Base-by-base conservation (phyloP, 2,797 vertebrate species). In the Apogon talboti region DNA sequence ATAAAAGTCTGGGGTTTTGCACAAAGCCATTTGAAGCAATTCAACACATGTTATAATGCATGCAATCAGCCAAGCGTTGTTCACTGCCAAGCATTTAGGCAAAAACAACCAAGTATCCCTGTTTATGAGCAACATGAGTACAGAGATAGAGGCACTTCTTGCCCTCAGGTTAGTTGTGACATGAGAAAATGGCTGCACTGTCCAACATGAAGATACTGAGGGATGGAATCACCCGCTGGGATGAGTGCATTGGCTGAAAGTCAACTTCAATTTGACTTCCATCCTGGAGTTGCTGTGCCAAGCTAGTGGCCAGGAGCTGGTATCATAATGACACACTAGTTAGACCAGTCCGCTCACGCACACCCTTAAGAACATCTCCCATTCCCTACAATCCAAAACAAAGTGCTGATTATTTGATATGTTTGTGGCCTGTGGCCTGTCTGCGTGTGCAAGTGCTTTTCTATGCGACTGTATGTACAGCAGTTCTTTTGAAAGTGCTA, bases 261-360 rank as follows among this genome's bases (percentile, higher is more conserved):
- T 89, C 76, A 75, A 64, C 64, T 79, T 74, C 49, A 79, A 79
- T 87, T 73, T 71, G 80, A 87, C 71, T 84, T 71, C 54, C 59
- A 58, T 74, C 11, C 1, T 47, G 64, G 58, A 79, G 56, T 62
- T 58, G 56, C 51, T 47, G 52, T 71, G 82, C 71, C 74, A 62
- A 81, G 82, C 76, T 72, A 75, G 66, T 70, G 78, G 81, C 85
- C 76, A 71, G 45, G 78, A 83, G 81, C 73, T 78, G 76, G 72
- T 78, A 81, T 76, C 62, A 50, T 83, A 84, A 89, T 88, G 76
- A 84, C 74, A 84, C 58, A 74, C 57, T 74, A 82, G 65, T 76
- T 72, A 70, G 66, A 79, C 44, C 54, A 35, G 63, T 61, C 47
- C 12, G 6, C 74, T 77, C 83, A 84, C 72, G 51, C 79, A 76